Percentiles rank a stretch among this genome's conserved stretches.
Conservation (phyloP, 2,113 vertebrate species). For the Tricholaema leucomelas region DNA sequence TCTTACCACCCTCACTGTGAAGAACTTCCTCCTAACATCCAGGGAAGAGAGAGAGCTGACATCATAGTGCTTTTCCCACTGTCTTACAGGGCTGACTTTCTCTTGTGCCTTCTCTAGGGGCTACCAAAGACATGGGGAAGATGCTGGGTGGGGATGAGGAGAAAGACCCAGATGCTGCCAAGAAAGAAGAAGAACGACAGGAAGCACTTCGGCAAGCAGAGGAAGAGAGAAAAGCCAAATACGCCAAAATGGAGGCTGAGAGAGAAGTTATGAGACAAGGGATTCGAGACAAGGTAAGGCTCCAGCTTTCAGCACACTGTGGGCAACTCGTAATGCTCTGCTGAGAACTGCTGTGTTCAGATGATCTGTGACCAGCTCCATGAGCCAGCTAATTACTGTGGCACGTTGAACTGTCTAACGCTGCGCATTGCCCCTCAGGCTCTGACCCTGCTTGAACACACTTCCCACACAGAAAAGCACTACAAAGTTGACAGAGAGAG, state of each 20-base stretch:
- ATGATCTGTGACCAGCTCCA: background rate
- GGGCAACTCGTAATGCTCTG: background rate
- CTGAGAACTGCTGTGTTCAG: background rate
- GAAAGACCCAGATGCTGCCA: constrained; percentile 88
- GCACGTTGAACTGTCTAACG: background rate
- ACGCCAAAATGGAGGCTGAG: constrained; percentile 91
- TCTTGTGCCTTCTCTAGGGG: constrained; percentile 74
- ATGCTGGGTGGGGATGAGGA: constrained; percentile 87
- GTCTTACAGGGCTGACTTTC: background rate
- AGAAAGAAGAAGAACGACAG: constrained; percentile 91
- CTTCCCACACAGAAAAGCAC: background rate
- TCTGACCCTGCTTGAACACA: background rate
- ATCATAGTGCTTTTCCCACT: background rate
- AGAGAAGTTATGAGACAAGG: constrained; percentile 90
- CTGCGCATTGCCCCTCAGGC: background rate
- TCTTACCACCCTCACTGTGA: too few species aligned
- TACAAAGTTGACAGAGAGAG: background rate
- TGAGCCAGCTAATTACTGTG: background rate
- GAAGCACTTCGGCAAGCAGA: constrained; percentile 90
- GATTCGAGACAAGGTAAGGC: constrained; percentile 91
- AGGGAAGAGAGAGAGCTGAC: background rate
- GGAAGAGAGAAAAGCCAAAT: constrained; percentile 92
- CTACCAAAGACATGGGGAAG: constrained; percentile 89
- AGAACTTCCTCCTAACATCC: too few species aligned
- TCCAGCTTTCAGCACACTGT: background rate